phyloP scores from a whole-genome alignment of 2,888 invertebrate genomes.

The Thereva unica region DNA sequence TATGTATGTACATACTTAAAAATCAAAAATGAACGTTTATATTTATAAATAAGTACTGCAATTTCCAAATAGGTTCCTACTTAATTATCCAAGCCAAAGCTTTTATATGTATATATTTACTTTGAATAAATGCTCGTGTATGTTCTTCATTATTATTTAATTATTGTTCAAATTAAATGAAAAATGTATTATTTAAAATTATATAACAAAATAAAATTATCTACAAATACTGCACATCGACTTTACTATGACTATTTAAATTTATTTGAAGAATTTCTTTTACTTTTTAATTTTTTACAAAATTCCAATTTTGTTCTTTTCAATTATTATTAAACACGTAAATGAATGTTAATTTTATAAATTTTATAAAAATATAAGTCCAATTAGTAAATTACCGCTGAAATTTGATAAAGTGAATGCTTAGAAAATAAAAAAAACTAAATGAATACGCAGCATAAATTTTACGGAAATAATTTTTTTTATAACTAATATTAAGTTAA shows the following conservation, averaged over 20 bases:
- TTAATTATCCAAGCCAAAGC: conserved; percentile 32
- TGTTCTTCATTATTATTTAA: background rate
- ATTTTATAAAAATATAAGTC: too few relatives aligned
- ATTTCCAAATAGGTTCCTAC: background rate
- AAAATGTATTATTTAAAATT: background rate
- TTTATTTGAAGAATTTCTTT: conserved; percentile 25
- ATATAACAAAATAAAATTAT: conserved; percentile 15
- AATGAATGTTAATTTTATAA: conserved; percentile 22
- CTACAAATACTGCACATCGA: conserved; percentile 43
- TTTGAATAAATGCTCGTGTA: too few relatives aligned
- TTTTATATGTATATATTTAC: conserved; percentile 6
- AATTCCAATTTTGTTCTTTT: too few relatives aligned
- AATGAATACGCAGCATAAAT: background rate
- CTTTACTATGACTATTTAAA: conserved; percentile 26
- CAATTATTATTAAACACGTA: background rate
- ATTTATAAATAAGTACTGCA: background rate
- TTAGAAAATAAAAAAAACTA: too few relatives aligned
- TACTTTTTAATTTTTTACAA: conserved; percentile 9
- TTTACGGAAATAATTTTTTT: background rate
- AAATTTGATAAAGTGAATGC: too few relatives aligned
- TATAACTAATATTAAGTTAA: too few relatives aligned
- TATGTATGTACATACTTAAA: background rate
- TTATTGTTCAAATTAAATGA: conserved; percentile 4
- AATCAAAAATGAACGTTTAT: background rate
- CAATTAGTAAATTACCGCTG: too few relatives aligned